Evolutionary conservation across 2,888 invertebrate genomes (phyloP), one percentile per base, ranked within the genome.

Genomic region (Axea sp.): DNA sequence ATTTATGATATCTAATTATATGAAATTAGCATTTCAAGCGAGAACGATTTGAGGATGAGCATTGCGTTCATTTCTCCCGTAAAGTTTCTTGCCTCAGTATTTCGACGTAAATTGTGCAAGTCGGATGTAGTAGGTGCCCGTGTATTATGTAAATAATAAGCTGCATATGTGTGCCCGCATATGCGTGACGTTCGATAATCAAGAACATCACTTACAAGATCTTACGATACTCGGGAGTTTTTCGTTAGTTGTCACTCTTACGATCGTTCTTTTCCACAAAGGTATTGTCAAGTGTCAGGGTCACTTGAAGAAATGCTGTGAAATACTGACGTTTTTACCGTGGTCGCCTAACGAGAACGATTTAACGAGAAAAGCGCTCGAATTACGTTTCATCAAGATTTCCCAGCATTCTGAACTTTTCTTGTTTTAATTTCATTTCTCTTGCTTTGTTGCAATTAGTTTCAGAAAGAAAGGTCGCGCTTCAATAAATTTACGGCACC

Each of bases 151-250:
- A 47, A 62, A 71, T 55, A 62, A 71, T 71, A 55, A 55, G 15
- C 9, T 7, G 31, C 33, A 9, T 30, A 24, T 19, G 17, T 22
- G 55, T 37, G 71, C 71, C 71, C 62, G 71, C 71, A 71, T 71
- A 39, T 64, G 62, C 47, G 55, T 55, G 62, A 55, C 64, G 62
- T 64, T 71, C 62, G 49, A 62, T 55, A 55, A 71, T 71, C 71
- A 41, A 49, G 43, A 49, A 51, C 69, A 60, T 69, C 59, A 37
- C 17, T 69, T 69, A 69, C 71, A 19, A 57, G 55, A 71, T 57
- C 62, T 28, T 59, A 35, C 49, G 51, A 64, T 64, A 64, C 35
- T 24, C 15, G 35, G 11, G 15, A 47, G 14, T 62, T 47, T 30
- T 69, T 60, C 53, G 60, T 53, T 19, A 43, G 60, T 22, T 47